phyloP scores from a whole-genome alignment of 2,888 invertebrate species.

The Aleiodes leptofemur region DNA sequence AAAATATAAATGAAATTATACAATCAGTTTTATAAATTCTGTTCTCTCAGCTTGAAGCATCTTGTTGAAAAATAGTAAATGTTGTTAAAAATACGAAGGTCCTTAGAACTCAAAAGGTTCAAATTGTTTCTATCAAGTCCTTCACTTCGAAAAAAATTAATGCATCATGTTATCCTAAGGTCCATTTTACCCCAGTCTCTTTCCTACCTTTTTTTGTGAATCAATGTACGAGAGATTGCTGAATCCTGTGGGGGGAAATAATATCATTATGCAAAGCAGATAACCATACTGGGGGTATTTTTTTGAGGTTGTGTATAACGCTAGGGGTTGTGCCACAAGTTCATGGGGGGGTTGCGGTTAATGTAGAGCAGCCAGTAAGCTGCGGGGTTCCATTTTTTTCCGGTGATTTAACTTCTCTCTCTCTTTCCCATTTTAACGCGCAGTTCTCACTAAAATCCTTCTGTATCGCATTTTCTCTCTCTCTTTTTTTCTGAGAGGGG shows the following conservation, averaged over 20 bases:
- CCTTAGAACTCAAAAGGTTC: too few relatives aligned
- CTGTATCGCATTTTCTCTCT: background rate
- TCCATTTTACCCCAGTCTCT: too few relatives aligned
- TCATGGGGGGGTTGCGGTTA: slow-evolving; percentile 71
- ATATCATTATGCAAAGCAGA: slow-evolving; percentile 72
- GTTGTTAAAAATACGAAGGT: too few relatives aligned
- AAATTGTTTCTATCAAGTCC: too few relatives aligned
- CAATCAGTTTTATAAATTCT: too few relatives aligned
- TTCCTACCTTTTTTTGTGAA: slow-evolving; percentile 56
- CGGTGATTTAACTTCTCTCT: slow-evolving; percentile 70
- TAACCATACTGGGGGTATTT: slow-evolving; percentile 36
- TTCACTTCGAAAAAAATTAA: too few relatives aligned
- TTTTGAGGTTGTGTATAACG: slow-evolving; percentile 47
- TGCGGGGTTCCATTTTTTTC: slow-evolving; percentile 66
- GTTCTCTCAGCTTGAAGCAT: too few relatives aligned
- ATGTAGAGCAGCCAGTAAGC: slow-evolving; percentile 64
- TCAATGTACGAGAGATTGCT: slow-evolving; percentile 72
- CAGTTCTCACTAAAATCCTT: slow-evolving; percentile 63
- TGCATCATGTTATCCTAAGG: too few relatives aligned
- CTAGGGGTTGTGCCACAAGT: slow-evolving; percentile 55
- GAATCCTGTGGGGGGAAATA: slow-evolving; percentile 52
- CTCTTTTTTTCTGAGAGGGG: background rate
- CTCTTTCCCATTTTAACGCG: slow-evolving; percentile 42
- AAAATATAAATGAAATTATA: too few relatives aligned
- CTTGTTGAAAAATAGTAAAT: too few relatives aligned